Evolutionary conservation across 1,140 invertebrate genomes (phyloP).

Genomic region (Sipha flava): DNA sequence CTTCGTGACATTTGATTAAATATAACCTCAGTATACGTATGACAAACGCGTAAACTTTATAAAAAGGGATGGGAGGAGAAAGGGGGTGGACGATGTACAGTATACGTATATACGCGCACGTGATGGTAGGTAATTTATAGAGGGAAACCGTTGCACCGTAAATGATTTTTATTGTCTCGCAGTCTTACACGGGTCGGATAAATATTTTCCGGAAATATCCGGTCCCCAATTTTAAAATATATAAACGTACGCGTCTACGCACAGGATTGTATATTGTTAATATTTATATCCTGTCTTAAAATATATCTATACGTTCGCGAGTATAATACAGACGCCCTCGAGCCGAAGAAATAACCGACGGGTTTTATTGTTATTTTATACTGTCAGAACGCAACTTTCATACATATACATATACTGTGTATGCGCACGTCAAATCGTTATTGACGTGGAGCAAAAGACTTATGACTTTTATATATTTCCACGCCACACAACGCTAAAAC

Average conservation of each 20-base stretch:
- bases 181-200: constrained; percentile 1
- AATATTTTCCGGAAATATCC: background rate
- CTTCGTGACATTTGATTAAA: background rate
- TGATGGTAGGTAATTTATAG: no score
- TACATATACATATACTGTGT: background rate
- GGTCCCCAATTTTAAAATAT: background rate
- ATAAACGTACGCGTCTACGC: no score
- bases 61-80: no score
- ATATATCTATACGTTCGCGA: no score
- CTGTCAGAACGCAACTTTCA: no score
- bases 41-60: background rate
- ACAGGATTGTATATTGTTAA: background rate
- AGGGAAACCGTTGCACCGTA: background rate
- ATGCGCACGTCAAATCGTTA: background rate
- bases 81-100: no score
- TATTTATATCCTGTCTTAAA: no score
- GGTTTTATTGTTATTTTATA: constrained; percentile 1
- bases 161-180: background rate
- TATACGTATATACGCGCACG: no score
- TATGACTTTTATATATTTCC: background rate
- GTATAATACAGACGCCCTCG: background rate
- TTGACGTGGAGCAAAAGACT: background rate
- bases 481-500: background rate
- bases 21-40: background rate
- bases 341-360: background rate